Evolutionary conservation across 2,797 vertebrate genomes (phyloP).

Genomic region (Enteromius trimaculatus): DNA sequence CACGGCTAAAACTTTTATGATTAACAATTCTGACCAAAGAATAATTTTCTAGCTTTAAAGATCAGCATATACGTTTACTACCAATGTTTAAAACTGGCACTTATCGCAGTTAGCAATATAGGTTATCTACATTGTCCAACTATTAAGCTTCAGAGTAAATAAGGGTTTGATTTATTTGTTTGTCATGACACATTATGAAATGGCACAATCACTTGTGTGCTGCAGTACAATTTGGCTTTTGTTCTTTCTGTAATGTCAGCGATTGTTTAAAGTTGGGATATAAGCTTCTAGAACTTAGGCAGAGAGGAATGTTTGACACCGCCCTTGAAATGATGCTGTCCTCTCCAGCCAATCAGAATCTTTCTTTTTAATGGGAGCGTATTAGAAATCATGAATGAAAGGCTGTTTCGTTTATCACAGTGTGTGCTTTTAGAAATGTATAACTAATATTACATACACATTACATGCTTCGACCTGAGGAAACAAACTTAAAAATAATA

Average conservation of each 20-base stretch:
- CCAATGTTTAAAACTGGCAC: background rate
- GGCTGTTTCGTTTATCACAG: background rate
- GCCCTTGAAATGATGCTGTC: slow-evolving; percentile 13
- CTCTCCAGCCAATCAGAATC: slow-evolving; percentile 25
- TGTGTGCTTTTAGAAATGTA: slow-evolving; percentile 8
- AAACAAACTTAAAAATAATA: slow-evolving; percentile 21
- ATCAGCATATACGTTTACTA: background rate
- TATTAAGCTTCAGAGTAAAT: background rate
- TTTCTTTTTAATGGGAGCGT: background rate
- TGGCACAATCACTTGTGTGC: background rate
- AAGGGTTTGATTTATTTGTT: background rate
- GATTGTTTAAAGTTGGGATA: slow-evolving; percentile 9
- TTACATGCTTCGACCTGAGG: background rate
- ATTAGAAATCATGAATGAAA: slow-evolving; percentile 31
- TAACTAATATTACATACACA: background rate
- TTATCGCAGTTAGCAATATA: background rate
- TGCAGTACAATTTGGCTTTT: background rate
- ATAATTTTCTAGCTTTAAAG: background rate
- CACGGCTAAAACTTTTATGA: background rate
- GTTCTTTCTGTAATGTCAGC: background rate
- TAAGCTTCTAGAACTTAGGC: background rate
- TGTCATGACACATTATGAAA: background rate
- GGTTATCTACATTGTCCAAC: background rate
- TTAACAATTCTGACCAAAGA: background rate
- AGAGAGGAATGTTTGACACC: background rate